Percentiles rank a stretch among this genome's conserved stretches.
These are phyloP conservation scores for Axea sp. DNA, from an alignment of 2,888 invertebrate genomes.

Conservation along the genomic window DNA sequence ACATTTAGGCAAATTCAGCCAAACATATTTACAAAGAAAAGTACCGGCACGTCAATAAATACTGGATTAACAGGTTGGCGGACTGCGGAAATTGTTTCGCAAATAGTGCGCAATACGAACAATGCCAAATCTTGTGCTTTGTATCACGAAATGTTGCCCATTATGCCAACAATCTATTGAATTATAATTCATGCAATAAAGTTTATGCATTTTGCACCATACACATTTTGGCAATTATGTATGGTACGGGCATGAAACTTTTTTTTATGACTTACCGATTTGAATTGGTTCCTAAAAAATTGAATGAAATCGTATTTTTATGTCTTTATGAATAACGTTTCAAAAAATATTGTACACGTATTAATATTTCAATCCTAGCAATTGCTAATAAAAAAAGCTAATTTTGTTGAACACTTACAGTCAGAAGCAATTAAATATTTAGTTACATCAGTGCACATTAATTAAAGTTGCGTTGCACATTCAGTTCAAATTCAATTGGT, in stretches of 20 bases:
- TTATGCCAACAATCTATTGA: conserved; percentile 29
- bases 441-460: too few relatives aligned
- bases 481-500: too few relatives aligned
- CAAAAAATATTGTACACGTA: too few relatives aligned
- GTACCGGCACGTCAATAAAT: conserved; percentile 45
- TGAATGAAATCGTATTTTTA: conserved; percentile 13
- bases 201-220: too few relatives aligned
- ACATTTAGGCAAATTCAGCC: conserved; percentile 24
- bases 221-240: conserved; percentile 38
- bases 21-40: conserved; percentile 46
- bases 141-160: conserved; percentile 33
- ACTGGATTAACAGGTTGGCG: conserved; percentile 49
- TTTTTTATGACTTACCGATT: conserved; percentile 13
- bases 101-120: conserved; percentile 49
- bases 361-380: too few relatives aligned
- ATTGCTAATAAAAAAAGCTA: too few relatives aligned
- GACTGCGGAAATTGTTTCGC: conserved; percentile 44
- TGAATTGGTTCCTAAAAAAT: background rate
- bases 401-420: too few relatives aligned
- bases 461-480: too few relatives aligned
- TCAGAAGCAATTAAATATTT: too few relatives aligned
- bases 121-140: conserved; percentile 54
- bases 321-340: too few relatives aligned
- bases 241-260: background rate
- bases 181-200: conserved; percentile 48